Base-by-base conservation (phyloP, 2,888 invertebrate genomes). In the Diarsia brunnea region DNA sequence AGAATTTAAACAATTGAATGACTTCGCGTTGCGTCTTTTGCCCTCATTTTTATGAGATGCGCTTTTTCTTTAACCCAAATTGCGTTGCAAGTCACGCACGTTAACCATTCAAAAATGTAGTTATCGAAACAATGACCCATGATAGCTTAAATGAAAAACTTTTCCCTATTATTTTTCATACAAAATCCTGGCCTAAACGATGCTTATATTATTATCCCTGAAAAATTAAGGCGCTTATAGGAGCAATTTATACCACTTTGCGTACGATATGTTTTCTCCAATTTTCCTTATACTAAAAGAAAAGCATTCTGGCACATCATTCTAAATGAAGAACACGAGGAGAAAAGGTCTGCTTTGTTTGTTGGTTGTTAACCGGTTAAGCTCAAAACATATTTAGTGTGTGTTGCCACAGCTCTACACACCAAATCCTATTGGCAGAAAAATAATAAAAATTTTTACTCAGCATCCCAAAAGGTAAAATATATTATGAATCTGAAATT, bases 211-310 rank as follows among this genome's bases (percentile, higher is more conserved):
- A n/a, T n/a, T n/a, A n/a, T 21, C 27, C 27, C 0, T 2, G 27
- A 61, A 43, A 61, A 75, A 61, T 61, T 51, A 75, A 21, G 31
- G 60, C 49, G 16, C 11, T 49, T 73, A 43, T 10, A n/a, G 27
- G 7, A 49, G 24, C 49, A 49, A 74, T 74, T 61, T 75, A 63
- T 75, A 24, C 19, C 49, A 73, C 19, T 73, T 75, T 75, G 27
- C n/a, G 19, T 12, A 27, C 38, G 10, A 49, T 43, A 27, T 27
- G 3, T 43, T 61, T 51, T 49, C n/a, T 16, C 19, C 27, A 21
- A 27, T 21, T 74, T 49, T 61, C 75, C 24, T 49, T 58, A 49
- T 11, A 16, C 47, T 60, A 49, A 72, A 55, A 58, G 31, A 14
- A 55, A 45, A 55, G 8, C n/a, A 31, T 72, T 55, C 72, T 5